Base-by-base conservation (phyloP, 2,888 invertebrate genomes). In the Eulithis testata region DNA sequence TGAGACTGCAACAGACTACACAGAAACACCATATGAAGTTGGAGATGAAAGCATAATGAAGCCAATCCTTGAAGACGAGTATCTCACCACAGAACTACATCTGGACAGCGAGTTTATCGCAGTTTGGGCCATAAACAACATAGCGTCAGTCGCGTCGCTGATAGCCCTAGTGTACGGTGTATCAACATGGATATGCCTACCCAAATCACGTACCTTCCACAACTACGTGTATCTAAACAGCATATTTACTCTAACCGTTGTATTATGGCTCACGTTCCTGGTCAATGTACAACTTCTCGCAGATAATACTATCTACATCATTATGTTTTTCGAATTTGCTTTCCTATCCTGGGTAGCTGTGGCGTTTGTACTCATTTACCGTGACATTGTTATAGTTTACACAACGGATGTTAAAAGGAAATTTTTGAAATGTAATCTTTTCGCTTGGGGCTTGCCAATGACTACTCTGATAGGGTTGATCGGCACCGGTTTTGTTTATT, bases 391-490 rank as follows among this genome's bases (percentile, higher is more conserved):
- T 1, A 37, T 61, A 4, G 61, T 61, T 7, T 61, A 55, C 6
- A 9, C 27, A 11, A 43, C 11, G 6, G 21, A 55, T 43, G 43
- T 61, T 27, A 14, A 40, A 4, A 55, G 49, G 2, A 55, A 49
- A 61, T 12, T 40, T 0, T 47, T 61, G 50, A 61, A 55, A 50
- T 50, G 61, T 21, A 61, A 49, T 31, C 27, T 61, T 6, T 61
- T 61, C 11, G 61, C 61, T 11, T 61, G 61, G 61, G 55, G 61
- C 0, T 55, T 61, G 27, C 61, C 61, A 2, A 0, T 60, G 2
- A 14, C n/a, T 21, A 11, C 14, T 8, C 11, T 59, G 2, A 37
- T 31, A 9, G 45, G 36, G 5, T 5, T 60, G 11, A 0, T 60
- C 0, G 27, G 14, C 11, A 14, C 47, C 0, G 31, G 4, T 11